These are phyloP conservation scores for Platysternon megacephalum DNA, from an alignment of 2,113 vertebrate genomes.

Conservation along the genomic window DNA sequence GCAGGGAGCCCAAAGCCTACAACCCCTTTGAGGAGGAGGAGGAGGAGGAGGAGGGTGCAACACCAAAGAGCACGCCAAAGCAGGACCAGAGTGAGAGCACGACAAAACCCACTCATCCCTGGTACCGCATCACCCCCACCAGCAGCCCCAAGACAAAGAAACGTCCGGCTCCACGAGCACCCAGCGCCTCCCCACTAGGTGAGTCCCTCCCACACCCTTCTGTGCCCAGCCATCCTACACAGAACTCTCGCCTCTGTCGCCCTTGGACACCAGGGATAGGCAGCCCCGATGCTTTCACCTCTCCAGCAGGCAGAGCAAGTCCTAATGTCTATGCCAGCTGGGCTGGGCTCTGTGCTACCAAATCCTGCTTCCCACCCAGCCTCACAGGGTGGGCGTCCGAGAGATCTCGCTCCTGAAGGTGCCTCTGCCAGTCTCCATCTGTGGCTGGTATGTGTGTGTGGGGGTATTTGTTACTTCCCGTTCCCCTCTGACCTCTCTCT, in stretches of 20 bases:
- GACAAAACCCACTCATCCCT: slow-evolving; percentile 86
- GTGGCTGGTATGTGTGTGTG: neutral
- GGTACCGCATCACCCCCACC: slow-evolving; percentile 94
- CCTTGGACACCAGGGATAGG: neutral
- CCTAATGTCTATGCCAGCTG: neutral
- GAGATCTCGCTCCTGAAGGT: neutral
- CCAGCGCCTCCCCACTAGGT: slow-evolving; percentile 80
- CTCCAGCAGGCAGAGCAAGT: neutral
- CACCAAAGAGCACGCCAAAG: neutral
- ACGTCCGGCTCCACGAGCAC: slow-evolving; percentile 87
- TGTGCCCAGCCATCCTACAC: rapidly evolving
- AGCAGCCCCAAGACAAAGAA: slow-evolving; percentile 88
- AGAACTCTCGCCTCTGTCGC: neutral
- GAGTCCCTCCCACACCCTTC: slow-evolving; percentile 38
- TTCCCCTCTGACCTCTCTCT: slow-evolving; percentile 13
- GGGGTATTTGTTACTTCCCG: neutral
- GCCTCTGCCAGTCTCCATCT: neutral
- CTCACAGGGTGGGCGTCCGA: neutral
- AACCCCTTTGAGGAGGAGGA: slow-evolving; percentile 94
- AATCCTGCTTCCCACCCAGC: neutral
- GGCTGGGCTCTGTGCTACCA: neutral
- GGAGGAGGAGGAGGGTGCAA: slow-evolving; percentile 52
- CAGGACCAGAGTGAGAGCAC: slow-evolving; percentile 43
- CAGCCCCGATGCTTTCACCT: neutral
- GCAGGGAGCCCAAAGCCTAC: slow-evolving; percentile 75